Evolutionary conservation across 2,113 vertebrate genomes (phyloP).

Genomic region (Forbesichthys papilliferus): DNA sequence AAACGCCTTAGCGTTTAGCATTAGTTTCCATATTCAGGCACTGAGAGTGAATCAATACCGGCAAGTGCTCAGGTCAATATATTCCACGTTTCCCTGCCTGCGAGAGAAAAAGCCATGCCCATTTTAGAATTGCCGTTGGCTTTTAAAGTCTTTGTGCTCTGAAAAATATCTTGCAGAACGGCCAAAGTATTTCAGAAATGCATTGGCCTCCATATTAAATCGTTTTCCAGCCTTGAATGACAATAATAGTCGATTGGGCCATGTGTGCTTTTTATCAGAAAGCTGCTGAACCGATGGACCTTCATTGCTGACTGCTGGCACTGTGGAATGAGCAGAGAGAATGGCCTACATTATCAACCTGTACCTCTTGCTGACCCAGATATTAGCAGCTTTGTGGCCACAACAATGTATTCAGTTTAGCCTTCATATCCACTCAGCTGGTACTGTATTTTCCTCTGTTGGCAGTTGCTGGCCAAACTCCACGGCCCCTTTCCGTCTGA

Average conservation of each 20-base stretch:
- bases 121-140: slow-evolving; percentile 2
- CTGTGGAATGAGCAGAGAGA: neutral
- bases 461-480: slow-evolving; percentile 51
- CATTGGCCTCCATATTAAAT: slow-evolving; percentile 13
- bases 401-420: slow-evolving; percentile 34
- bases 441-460: slow-evolving; percentile 46
- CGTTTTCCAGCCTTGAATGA: neutral
- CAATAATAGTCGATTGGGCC: neutral
- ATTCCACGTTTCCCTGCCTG: slow-evolving; percentile 23
- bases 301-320: slow-evolving; percentile 7
- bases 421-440: slow-evolving; percentile 43
- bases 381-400: slow-evolving; percentile 23
- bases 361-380: slow-evolving; percentile 31
- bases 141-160: neutral
- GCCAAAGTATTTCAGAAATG: slow-evolving; percentile 29
- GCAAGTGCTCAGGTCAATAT: slow-evolving; percentile 35
- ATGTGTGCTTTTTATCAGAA: slow-evolving; percentile 11
- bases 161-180: slow-evolving; percentile 22
- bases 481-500: slow-evolving; percentile 49
- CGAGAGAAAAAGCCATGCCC: neutral
- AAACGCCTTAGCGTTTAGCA: slow-evolving; percentile 22
- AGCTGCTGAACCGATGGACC: neutral
- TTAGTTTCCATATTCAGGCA: slow-evolving; percentile 17
- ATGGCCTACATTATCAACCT: slow-evolving; percentile 4
- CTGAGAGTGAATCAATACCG: slow-evolving; percentile 44